phyloP scores from a whole-genome alignment of 2,113 vertebrate genomes.

The Leucoraja erinaceus region DNA sequence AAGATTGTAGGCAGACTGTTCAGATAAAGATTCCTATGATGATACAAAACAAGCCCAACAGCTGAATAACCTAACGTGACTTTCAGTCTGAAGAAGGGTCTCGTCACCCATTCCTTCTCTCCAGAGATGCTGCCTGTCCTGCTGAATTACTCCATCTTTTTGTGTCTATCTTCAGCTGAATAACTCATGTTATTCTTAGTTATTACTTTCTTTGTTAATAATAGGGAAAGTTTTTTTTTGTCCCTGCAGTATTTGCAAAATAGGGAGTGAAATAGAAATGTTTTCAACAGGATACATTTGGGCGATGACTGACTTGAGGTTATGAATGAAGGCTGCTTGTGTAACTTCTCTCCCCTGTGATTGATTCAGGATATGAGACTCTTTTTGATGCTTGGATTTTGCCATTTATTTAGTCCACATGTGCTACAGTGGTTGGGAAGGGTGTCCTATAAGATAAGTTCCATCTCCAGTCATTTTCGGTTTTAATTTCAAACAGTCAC shows the following conservation, averaged over 20 bases:
- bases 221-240: background rate
- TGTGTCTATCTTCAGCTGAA: too few relatives aligned
- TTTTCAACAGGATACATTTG: background rate
- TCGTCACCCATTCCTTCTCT: too few relatives aligned
- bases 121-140: too few relatives aligned
- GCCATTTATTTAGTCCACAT: constrained; percentile 15
- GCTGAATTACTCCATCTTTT: too few relatives aligned
- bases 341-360: background rate
- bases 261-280: background rate
- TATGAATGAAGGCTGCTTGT: constrained; percentile 6
- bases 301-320: background rate
- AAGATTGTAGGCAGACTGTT: background rate
- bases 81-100: too few relatives aligned
- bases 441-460: background rate
- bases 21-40: background rate
- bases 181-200: constrained; percentile 12
- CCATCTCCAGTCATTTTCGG: background rate
- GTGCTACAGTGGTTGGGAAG: background rate
- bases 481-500: background rate
- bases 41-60: background rate
- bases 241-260: background rate
- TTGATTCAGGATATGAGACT: constrained; percentile 24
- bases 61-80: background rate
- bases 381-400: background rate
- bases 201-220: background rate